Percentiles rank a stretch among this genome's conserved stretches.
Conservation (phyloP, 2,797 vertebrate genomes). For the Aselliscus stoliczkanus region DNA sequence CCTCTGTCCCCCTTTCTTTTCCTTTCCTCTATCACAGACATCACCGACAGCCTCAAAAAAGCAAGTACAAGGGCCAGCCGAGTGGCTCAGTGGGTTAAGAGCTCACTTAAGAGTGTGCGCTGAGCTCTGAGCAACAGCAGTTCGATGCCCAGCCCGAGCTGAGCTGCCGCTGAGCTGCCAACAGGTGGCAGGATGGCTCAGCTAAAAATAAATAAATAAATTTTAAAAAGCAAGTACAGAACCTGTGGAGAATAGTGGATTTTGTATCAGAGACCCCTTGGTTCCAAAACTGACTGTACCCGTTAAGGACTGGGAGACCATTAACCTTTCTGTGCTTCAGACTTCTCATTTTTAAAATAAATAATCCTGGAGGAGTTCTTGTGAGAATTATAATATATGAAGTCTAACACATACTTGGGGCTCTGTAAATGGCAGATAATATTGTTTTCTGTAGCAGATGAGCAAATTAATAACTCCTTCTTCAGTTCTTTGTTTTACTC, state of each 20-base stretch:
- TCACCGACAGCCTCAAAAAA: constrained; percentile 32
- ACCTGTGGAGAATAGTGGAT: not conserved
- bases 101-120: too few relatives aligned
- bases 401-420: not conserved
- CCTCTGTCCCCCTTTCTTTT: not conserved
- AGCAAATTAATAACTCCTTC: constrained; percentile 31
- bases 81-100: too few relatives aligned
- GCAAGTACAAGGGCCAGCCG: too few relatives aligned
- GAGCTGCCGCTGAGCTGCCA: too few relatives aligned
- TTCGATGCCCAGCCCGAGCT: too few relatives aligned
- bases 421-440: not conserved
- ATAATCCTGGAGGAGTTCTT: constrained; percentile 2
- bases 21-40: not conserved
- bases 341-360: not conserved
- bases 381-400: not conserved
- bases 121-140: too few relatives aligned
- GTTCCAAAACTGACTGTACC: not conserved
- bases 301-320: not conserved
- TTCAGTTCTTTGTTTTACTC: constrained; percentile 26
- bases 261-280: not conserved
- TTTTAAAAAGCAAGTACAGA: constrained; percentile 20
- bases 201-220: too few relatives aligned
- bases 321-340: not conserved
- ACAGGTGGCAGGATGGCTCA: too few relatives aligned
- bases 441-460: not conserved